Conservation (phyloP, 2,113 vertebrate genomes). For the Choloepus hoffmanni region DNA sequence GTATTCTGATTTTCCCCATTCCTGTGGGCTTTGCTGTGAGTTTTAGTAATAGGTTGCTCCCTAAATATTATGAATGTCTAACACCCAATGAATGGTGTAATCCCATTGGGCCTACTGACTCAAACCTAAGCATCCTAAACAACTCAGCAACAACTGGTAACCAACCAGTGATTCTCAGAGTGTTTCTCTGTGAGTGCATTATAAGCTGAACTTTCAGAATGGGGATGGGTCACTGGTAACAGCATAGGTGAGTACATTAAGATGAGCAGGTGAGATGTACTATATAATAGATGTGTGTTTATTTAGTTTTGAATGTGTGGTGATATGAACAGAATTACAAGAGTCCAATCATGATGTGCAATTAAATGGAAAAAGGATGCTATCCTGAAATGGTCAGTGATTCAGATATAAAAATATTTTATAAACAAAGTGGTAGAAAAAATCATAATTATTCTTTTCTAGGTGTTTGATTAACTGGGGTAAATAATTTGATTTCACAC, state of each 20-base stretch:
- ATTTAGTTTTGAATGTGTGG: not conserved
- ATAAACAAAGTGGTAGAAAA: slow-evolving; percentile 1
- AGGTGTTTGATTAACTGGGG: slow-evolving; percentile 22
- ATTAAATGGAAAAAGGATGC: not conserved
- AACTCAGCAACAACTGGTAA: not conserved
- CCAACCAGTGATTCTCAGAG: not conserved
- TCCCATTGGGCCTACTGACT: not conserved
- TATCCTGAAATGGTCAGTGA: not conserved
- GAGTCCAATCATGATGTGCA: not conserved
- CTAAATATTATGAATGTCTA: slow-evolving; percentile 1
- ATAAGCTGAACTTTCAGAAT: not conserved
- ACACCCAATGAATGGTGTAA: not conserved
- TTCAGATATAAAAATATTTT: slow-evolving; percentile 31
- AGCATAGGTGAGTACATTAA: not conserved
- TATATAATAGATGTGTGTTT: not conserved
- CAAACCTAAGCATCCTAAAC: not conserved
- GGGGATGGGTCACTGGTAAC: not conserved
- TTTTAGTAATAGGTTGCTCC: not conserved
- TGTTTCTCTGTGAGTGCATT: not conserved
- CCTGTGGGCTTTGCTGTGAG: not conserved
- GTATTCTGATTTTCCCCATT: not conserved
- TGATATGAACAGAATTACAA: not conserved
- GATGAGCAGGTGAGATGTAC: not conserved
- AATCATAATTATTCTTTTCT: not conserved
- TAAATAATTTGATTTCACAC: slow-evolving; percentile 40